Evolutionary conservation across 2,888 invertebrate species (phyloP), one percentile per base, ranked within the genome.

Genomic region (Mallateleia sp.): DNA sequence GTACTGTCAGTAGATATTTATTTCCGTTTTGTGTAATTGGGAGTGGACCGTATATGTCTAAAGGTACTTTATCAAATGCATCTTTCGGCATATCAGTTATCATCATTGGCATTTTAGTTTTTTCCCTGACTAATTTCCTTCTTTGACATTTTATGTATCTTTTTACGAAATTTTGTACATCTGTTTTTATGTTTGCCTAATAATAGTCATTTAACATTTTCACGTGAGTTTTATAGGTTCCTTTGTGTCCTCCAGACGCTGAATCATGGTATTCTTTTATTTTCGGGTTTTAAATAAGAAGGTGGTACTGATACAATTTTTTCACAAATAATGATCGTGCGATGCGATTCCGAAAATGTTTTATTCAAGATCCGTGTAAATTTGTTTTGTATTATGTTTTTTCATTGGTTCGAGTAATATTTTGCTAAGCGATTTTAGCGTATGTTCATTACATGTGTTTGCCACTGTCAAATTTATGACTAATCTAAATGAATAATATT

Each of bases 111-210:
- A n/a, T n/a, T 20, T 24, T 18, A 20, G 38, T 62, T 22, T 22
- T 38, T 38, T 34, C 7, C 2, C 38, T 20, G 6, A 6, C 1
- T 62, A 42, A 11, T 42, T 38, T 62, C 2, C 14, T 22, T 22
- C 9, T 6, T 42, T 58, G 58, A 25, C 58, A 58, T 1, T 15
- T 18, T 5, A 58, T 4, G 22, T 18, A 58, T 18, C 18, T 38
- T 20, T 38, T 62, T 4, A 42, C 4, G 22, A 38, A 62, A 2
- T 42, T 18, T 22, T 22, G 42, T 8, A 42, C 18, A 22, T 62
- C 38, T 14, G n/a, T 22, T 38, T 11, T 38, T 22, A 62, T 62
- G 18, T 42, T 62, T 38, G 11, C 38, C 62, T 42, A 62, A 22
- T 42, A 62, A 14, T 14, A 38, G 15, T 62, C 22, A 6, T 62